Conservation (phyloP, 2,888 invertebrate genomes). For the Liposcelis brunnea region DNA sequence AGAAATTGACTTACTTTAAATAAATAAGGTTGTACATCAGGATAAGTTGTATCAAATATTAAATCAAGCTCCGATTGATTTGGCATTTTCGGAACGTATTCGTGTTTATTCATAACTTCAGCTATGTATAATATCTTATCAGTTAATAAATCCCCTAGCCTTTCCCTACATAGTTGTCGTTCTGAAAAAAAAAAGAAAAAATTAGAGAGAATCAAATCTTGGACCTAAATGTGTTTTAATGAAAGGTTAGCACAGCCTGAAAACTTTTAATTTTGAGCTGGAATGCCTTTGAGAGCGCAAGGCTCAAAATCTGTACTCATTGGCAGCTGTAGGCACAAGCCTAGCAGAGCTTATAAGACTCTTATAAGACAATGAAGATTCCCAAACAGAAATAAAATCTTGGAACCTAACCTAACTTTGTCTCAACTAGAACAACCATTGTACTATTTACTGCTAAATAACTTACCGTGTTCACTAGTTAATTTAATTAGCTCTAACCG, state of each 20-base stretch:
- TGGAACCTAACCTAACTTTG: too few species aligned
- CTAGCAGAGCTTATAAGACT: too few species aligned
- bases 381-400: too few species aligned
- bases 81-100: slow-evolving; percentile 93
- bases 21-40: slow-evolving; percentile 91
- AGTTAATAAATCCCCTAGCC: slow-evolving; percentile 68
- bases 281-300: too few species aligned
- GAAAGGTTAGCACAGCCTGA: too few species aligned
- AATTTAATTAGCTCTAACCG: slow-evolving; percentile 75
- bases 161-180: slow-evolving; percentile 70
- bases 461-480: slow-evolving; percentile 53
- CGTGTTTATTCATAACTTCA: slow-evolving; percentile 87
- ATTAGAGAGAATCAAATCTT: background rate
- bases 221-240: too few species aligned
- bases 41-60: slow-evolving; percentile 83
- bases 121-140: slow-evolving; percentile 91
- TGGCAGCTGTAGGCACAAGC: too few species aligned
- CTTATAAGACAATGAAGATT: too few species aligned
- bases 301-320: too few species aligned
- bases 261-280: too few species aligned
- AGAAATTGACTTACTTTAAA: slow-evolving; percentile 52
- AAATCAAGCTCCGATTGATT: slow-evolving; percentile 79
- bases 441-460: too few species aligned
- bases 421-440: too few species aligned
- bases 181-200: slow-evolving; percentile 31